phyloP scores from a whole-genome alignment of 2,797 vertebrate species.

The Chiloscyllium punctatum region DNA sequence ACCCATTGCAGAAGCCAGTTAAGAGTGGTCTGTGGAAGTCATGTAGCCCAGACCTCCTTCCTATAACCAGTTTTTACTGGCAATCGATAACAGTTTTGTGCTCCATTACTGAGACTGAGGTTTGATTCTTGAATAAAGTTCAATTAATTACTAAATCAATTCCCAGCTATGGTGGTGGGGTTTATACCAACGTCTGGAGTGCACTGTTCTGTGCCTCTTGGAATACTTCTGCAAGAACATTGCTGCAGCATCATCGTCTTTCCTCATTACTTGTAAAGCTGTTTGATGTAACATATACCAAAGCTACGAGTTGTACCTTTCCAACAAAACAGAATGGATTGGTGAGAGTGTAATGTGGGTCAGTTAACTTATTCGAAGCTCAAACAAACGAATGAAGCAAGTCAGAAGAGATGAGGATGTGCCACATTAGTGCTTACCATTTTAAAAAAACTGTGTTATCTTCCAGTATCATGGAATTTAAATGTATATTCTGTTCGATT shows the following conservation, averaged over 20 bases:
- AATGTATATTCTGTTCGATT: constrained; percentile 2
- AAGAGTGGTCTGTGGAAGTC: neutral
- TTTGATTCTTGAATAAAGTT: too few relatives aligned
- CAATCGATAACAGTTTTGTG: neutral
- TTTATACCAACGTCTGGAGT: neutral
- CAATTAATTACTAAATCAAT: neutral
- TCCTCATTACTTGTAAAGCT: neutral
- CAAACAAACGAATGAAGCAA: neutral
- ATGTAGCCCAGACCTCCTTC: neutral
- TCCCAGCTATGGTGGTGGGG: neutral
- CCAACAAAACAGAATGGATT: neutral
- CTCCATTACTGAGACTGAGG: too few relatives aligned
- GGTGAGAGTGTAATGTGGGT: neutral
- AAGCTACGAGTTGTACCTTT: neutral
- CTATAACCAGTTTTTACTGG: neutral
- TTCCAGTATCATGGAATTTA: constrained; percentile 22
- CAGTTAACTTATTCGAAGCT: neutral
- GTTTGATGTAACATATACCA: too few relatives aligned
- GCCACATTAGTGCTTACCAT: neutral
- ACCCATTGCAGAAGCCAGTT: neutral
- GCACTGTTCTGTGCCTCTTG: neutral
- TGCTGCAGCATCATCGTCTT: neutral
- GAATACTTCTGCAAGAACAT: neutral
- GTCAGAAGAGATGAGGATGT: constrained; percentile 2
- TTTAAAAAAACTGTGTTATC: neutral